Evolutionary conservation across 2,888 invertebrate genomes (phyloP).

Genomic region (Andrena marginata): DNA sequence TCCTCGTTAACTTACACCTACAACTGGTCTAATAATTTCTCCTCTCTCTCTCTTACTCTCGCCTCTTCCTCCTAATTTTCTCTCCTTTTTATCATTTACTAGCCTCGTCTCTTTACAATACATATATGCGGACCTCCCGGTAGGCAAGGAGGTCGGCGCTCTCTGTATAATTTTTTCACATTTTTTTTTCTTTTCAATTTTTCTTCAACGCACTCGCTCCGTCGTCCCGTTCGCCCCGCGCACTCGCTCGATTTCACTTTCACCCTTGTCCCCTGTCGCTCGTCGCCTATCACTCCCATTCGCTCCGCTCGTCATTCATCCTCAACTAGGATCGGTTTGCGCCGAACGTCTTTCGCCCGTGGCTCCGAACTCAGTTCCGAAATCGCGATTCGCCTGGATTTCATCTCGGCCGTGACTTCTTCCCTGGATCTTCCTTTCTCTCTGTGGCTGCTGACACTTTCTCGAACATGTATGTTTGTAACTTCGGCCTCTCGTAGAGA

Average conservation of each 20-base stretch:
- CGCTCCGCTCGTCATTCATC: conserved; percentile 51
- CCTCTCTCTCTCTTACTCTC: conserved; percentile 70
- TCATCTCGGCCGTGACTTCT: conserved; percentile 71
- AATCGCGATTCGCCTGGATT: conserved; percentile 72
- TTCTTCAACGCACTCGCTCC: conserved; percentile 66
- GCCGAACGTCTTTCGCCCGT: conserved; percentile 85
- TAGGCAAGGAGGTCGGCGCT: conserved; percentile 84
- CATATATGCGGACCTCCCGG: conserved; percentile 84
- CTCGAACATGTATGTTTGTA: not conserved
- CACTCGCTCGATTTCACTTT: conserved; percentile 53
- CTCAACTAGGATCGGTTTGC: conserved; percentile 83
- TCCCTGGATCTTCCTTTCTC: conserved; percentile 40
- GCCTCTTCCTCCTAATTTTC: conserved; percentile 75
- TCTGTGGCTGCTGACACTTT: not conserved
- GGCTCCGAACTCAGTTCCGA: conserved; percentile 83
- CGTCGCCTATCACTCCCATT: conserved; percentile 46
- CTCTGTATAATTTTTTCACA: conserved; percentile 84
- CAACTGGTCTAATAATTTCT: conserved; percentile 79
- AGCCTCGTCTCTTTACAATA: conserved; percentile 83
- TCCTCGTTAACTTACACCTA: conserved; percentile 71
- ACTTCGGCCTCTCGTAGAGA: too few species aligned
- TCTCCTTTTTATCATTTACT: conserved; percentile 82
- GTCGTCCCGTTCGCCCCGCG: conserved; percentile 41
- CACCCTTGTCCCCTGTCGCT: conserved; percentile 68
- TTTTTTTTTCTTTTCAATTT: conserved; percentile 77